These are phyloP conservation scores for Tipula unca DNA, from an alignment of 2,888 invertebrate genomes.

Conservation along the genomic window DNA sequence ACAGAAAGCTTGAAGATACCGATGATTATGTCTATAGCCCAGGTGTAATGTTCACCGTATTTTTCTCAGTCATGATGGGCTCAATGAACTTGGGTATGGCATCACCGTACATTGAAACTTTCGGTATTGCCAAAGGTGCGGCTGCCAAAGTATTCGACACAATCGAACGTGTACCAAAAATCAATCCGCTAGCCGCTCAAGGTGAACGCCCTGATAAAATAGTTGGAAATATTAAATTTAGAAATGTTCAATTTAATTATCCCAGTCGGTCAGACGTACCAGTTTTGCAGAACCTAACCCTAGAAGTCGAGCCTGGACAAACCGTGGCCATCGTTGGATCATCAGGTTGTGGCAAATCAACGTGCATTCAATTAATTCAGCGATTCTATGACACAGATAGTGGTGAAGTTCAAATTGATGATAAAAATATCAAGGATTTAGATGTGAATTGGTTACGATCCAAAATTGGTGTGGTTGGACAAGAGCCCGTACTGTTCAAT, in stretches of 20 bases:
- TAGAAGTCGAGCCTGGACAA: conserved; percentile 47
- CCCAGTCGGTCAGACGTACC: conserved; percentile 63
- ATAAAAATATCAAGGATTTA: conserved; percentile 50
- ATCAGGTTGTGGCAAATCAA: background rate
- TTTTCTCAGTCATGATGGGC: conserved; percentile 22
- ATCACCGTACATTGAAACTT: conserved; percentile 65
- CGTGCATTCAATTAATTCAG: background rate
- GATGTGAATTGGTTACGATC: conserved; percentile 59
- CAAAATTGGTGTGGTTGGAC: conserved; percentile 70
- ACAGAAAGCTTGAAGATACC: conserved; percentile 37
- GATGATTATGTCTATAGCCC: conserved; percentile 44
- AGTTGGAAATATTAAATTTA: conserved; percentile 56
- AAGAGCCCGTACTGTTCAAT: conserved; percentile 72
- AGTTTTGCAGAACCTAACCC: conserved; percentile 53
- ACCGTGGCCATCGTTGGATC: background rate
- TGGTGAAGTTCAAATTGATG: conserved; percentile 35
- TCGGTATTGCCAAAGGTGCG: conserved; percentile 63
- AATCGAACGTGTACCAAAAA: conserved; percentile 58
- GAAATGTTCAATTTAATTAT: conserved; percentile 62
- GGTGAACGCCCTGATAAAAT: conserved; percentile 49
- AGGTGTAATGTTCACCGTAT: conserved; percentile 55
- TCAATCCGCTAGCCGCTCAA: conserved; percentile 53
- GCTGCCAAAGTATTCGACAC: conserved; percentile 61
- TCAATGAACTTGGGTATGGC: conserved; percentile 60
- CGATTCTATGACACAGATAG: background rate